These are phyloP conservation scores for Anoncus sp. DNA, from an alignment of 2,888 invertebrate species.

Conservation along the genomic window DNA sequence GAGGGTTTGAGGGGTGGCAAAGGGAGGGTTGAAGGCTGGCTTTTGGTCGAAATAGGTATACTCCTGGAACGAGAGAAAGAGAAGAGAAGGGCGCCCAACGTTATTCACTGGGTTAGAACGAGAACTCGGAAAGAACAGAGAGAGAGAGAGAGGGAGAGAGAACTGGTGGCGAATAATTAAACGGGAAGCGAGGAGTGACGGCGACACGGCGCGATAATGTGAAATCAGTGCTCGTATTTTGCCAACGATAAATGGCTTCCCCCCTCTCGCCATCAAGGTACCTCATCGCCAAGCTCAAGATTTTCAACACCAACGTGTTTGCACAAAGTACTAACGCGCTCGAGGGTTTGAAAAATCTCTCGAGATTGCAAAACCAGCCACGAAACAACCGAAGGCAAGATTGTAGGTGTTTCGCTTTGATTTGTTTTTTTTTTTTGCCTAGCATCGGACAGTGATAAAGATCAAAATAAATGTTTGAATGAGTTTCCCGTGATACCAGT, in stretches of 20 bases:
- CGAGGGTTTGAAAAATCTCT: neutral
- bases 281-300: conserved; percentile 49
- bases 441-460: conserved; percentile 12
- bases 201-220: conserved; percentile 74
- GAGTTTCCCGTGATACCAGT: conserved; percentile 4
- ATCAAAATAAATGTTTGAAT: neutral
- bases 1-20: conserved; percentile 28
- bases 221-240: conserved; percentile 75
- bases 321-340: no score
- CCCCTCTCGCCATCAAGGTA: no score
- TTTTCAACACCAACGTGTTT: conserved; percentile 27
- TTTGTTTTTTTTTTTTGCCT: no score
- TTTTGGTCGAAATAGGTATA: conserved; percentile 26
- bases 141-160: conserved; percentile 9
- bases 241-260: conserved; percentile 68
- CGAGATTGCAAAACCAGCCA: neutral
- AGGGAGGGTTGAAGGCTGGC: conserved; percentile 3
- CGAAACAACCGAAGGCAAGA: no score
- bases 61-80: conserved; percentile 4
- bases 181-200: conserved; percentile 71
- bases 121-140: neutral
- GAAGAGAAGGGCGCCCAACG: conserved; percentile 30
- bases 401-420: conserved; percentile 20
- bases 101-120: conserved; percentile 18
- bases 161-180: conserved; percentile 73